These are phyloP conservation scores for Ctenoplectra terminalis DNA, from an alignment of 1,140 invertebrate species.

Conservation along the genomic window DNA sequence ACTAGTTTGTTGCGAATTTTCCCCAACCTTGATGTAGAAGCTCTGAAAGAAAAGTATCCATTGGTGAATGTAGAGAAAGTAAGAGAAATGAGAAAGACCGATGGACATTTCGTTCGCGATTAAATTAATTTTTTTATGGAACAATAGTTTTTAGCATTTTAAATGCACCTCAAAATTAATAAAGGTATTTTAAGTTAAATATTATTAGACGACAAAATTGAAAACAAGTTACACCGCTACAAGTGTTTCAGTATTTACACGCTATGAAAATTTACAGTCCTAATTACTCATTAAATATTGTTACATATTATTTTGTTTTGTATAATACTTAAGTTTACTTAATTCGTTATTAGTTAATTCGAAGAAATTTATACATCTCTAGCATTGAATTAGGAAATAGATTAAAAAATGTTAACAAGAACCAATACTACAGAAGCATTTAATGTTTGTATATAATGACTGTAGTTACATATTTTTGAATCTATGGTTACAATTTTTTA, in stretches of 20 bases:
- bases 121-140: conserved; percentile 50
- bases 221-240: too few relatives aligned
- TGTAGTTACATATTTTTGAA: not conserved
- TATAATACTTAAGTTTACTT: not conserved
- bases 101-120: conserved; percentile 85
- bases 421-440: not conserved
- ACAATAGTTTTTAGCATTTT: conserved; percentile 18
- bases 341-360: too few relatives aligned
- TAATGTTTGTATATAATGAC: conserved; percentile 1
- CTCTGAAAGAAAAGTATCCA: conserved; percentile 89
- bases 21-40: conserved; percentile 89
- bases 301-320: not conserved
- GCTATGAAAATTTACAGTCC: not conserved
- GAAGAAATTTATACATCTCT: too few relatives aligned
- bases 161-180: conserved; percentile 14
- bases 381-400: not conserved
- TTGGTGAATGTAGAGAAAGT: conserved; percentile 89
- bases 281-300: not conserved
- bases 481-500: too few relatives aligned
- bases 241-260: not conserved
- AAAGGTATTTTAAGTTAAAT: not conserved
- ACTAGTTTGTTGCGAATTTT: conserved; percentile 88
- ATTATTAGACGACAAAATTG: not conserved
- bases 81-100: conserved; percentile 82
- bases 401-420: not conserved